A percentile compares a stretch with the other conserved stretches of the same genome.
phyloP scores from a whole-genome alignment of 2,113 vertebrate genomes.

The Origma solitaria region DNA sequence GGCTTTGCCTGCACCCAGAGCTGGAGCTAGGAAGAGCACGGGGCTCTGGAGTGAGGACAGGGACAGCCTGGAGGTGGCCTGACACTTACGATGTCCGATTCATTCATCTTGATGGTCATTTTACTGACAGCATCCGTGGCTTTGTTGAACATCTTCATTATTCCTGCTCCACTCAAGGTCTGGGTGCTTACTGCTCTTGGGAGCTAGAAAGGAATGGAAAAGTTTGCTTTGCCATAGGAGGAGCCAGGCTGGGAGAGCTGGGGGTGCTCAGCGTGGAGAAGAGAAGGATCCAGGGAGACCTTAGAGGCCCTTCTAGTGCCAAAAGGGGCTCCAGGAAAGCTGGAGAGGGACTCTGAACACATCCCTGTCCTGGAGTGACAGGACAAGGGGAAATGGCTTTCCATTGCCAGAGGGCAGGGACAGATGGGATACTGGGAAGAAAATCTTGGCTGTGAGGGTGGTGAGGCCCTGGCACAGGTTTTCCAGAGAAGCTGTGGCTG shows the following conservation, averaged over 20 bases:
- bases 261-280: neutral
- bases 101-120: constrained; percentile 99
- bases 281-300: neutral
- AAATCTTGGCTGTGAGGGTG: neutral
- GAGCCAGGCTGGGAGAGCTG: neutral
- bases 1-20: neutral
- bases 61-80: neutral
- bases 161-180: constrained; percentile 92
- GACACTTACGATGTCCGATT: constrained; percentile 88
- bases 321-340: neutral
- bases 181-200: constrained; percentile 92
- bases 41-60: fast-evolving
- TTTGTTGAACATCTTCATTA: constrained; percentile 97
- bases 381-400: neutral
- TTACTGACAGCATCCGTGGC: constrained; percentile 96
- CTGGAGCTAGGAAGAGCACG: neutral
- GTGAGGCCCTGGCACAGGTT: neutral
- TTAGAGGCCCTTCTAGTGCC: neutral
- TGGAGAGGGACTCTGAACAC: neutral
- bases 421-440: neutral
- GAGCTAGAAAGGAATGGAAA: constrained; percentile 71
- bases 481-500: neutral
- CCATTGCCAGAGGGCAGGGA: neutral
- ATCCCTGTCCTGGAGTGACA: neutral
- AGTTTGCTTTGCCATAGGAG: neutral